Base-by-base conservation (phyloP, 2,888 invertebrate genomes). In the Macaria liturata region DNA sequence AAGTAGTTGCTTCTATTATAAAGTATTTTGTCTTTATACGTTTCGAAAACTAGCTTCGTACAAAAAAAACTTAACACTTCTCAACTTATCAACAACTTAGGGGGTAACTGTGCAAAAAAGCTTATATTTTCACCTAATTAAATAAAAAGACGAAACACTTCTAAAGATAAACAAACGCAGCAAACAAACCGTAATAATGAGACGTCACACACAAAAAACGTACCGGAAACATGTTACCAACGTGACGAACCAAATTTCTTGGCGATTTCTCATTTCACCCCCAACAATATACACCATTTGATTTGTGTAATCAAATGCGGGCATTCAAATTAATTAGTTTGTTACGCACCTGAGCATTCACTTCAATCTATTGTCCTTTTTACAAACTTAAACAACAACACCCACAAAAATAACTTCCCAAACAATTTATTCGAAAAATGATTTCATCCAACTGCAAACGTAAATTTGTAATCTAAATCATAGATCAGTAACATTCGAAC, bases 251-350 rank as follows among this genome's bases (percentile, higher is more conserved):
- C 71, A 83, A 86, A 90, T 90, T 91, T 90, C 90, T 91, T 91
- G 84, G 87, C 85, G 87, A 91, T 91, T 91, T 88, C 90, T 91
- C 91, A 90, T 88, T 89, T 78, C 83, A 83, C 87, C 90, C 91
- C 85, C 69, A 71, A 86, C 82, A 83, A 83, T 75, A 52, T 50
- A 59, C 54, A 59, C 84, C 84, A 85, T 91, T 91, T 90, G 91
- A 91, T 91, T 91, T 88, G 90, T 87, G 87, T 90, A 91, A 90
- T 91, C 90, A 91, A 91, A 91, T 90, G 90, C 86, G 91, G 89
- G 89, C 88, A 84, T 88, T 87, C 78, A 72, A 89, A 89, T 89
- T 91, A 91, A 91, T 91, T 90, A 90, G 88, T 90, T 90, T 69
- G 90, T 86, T 89, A 87, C 84, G 88, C 91, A 91, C 91, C 91